A percentile compares a stretch with the other conserved stretches of the same genome.
Conservation (phyloP, 2,113 vertebrate genomes). For the Myiopsitta monachus region DNA sequence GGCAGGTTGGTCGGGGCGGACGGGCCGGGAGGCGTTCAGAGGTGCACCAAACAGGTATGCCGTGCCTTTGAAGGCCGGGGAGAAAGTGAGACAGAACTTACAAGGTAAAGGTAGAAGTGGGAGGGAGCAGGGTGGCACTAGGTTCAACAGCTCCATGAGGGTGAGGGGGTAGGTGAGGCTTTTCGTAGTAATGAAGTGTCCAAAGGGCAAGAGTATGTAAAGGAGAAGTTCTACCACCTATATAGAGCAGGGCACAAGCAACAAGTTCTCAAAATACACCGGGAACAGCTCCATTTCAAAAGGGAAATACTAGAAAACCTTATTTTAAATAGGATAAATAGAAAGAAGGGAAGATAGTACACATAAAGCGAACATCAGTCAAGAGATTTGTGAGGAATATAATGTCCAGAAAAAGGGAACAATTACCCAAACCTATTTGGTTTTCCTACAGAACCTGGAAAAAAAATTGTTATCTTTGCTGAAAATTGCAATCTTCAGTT, state of each 20-base stretch:
- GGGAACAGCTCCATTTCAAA: not conserved
- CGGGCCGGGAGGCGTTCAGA: not conserved
- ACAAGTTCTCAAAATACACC: not conserved
- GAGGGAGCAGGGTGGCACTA: not conserved
- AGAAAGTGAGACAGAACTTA: not conserved
- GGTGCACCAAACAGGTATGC: not conserved
- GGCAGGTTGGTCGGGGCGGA: not conserved
- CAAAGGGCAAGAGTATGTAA: not conserved
- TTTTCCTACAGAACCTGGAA: not conserved
- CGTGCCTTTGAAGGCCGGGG: not conserved
- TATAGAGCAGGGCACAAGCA: not conserved
- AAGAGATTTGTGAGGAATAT: not conserved
- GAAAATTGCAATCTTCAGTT: not conserved
- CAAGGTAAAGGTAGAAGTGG: not conserved
- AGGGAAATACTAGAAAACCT: not conserved
- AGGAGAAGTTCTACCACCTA: not conserved
- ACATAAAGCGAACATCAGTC: not conserved
- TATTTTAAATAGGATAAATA: not conserved
- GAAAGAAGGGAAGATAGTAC: not conserved
- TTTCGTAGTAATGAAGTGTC: fast-evolving
- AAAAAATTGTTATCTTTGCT: not conserved
- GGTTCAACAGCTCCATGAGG: too few relatives aligned
- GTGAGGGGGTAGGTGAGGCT: not conserved
- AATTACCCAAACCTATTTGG: not conserved
- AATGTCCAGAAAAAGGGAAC: not conserved